phyloP scores from a whole-genome alignment of 1,140 invertebrate species.

The Zaprionus africanus region DNA sequence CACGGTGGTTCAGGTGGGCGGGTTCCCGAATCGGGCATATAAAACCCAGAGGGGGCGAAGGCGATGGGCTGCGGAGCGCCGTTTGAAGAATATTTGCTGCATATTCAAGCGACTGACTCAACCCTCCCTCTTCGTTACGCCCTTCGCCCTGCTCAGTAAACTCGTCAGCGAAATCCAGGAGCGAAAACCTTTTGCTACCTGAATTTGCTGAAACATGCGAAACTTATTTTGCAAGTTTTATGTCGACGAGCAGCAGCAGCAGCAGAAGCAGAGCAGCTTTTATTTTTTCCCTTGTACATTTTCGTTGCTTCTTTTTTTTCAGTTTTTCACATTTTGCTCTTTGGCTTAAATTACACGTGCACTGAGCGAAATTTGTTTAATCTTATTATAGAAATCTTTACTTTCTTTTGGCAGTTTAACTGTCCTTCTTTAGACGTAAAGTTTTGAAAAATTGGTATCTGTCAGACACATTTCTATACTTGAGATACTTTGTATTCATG shows the following conservation, averaged over 20 bases:
- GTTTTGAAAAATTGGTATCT: too few relatives aligned
- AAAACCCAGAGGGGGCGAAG: conserved; percentile 50
- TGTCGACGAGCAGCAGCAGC: conserved; percentile 66
- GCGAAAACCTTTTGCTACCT: conserved; percentile 55
- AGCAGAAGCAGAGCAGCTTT: conserved; percentile 66
- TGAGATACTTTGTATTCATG: too few relatives aligned
- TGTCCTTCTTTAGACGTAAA: too few relatives aligned
- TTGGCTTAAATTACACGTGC: conserved; percentile 69
- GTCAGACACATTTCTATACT: too few relatives aligned
- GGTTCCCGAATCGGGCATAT: conserved; percentile 59
- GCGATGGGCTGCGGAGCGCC: conserved; percentile 25
- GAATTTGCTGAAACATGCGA: conserved; percentile 77
- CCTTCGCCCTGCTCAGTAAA: conserved; percentile 10
- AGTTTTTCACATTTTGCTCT: conserved; percentile 74
- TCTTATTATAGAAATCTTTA: background rate
- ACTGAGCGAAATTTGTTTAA: conserved; percentile 41
- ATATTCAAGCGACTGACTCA: conserved; percentile 66
- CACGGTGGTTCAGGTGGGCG: conserved; percentile 54
- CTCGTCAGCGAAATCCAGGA: conserved; percentile 57
- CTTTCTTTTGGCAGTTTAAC: background rate
- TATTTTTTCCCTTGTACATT: conserved; percentile 71
- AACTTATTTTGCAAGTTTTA: conserved; percentile 83
- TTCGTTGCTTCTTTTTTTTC: conserved; percentile 60
- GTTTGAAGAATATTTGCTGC: conserved; percentile 80
- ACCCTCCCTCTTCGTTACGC: background rate